Conservation (phyloP, 1,140 invertebrate species). For the Eupristina koningsbergeri region DNA sequence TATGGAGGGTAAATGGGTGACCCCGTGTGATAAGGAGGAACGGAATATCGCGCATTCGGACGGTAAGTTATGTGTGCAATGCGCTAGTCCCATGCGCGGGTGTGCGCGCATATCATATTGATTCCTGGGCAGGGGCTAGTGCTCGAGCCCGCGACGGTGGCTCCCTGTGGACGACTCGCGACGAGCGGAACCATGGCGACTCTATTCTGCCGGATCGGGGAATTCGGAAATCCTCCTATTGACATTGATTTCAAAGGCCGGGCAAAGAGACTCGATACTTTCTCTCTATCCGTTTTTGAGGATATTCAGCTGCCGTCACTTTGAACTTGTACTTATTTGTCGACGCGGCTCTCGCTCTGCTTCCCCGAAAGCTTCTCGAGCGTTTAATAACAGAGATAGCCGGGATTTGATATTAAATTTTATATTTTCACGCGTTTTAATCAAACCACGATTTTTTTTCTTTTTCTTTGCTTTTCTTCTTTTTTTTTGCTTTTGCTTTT, state of each 20-base stretch:
- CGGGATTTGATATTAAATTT: too few species aligned
- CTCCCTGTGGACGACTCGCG: slow-evolving; percentile 44
- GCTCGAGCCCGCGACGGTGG: slow-evolving; percentile 49
- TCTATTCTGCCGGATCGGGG: neutral
- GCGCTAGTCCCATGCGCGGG: slow-evolving; percentile 35
- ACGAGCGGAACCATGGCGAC: slow-evolving; percentile 6
- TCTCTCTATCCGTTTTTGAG: too few species aligned
- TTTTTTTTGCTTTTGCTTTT: too few species aligned
- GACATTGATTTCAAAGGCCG: neutral
- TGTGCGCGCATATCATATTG: slow-evolving; percentile 53
- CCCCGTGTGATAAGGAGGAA: neutral
- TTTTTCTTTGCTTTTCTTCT: too few species aligned
- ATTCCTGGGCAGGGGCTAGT: slow-evolving; percentile 47
- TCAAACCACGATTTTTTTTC: too few species aligned
- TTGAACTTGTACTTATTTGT: too few species aligned
- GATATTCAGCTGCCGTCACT: too few species aligned
- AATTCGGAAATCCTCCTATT: neutral
- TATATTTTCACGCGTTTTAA: too few species aligned
- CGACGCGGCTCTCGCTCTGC: too few species aligned
- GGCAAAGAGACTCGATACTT: too few species aligned
- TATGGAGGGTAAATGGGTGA: neutral
- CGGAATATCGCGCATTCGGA: slow-evolving; percentile 31
- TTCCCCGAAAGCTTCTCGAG: too few species aligned
- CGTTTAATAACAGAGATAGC: too few species aligned
- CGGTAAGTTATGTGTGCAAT: slow-evolving; percentile 36